Percentiles rank a stretch among this genome's conserved stretches.
Evolutionary conservation across 2,888 invertebrate species (phyloP).

Genomic region (Limenitis camilla): DNA sequence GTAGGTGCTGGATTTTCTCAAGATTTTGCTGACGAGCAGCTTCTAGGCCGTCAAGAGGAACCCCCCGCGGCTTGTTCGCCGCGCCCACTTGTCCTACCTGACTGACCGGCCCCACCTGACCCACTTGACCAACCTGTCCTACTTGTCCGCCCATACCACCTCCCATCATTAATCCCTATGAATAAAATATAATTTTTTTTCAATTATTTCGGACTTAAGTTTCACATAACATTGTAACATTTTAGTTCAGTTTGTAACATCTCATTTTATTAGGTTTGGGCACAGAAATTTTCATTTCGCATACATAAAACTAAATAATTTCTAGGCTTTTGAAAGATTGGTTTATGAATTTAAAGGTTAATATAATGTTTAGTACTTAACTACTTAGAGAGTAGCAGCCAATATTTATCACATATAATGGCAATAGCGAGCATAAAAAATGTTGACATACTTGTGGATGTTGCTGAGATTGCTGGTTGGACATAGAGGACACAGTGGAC

Average conservation of each 20-base stretch:
- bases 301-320: too few relatives aligned
- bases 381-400: too few relatives aligned
- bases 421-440: too few relatives aligned
- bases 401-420: too few relatives aligned
- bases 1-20: conserved; percentile 82
- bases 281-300: too few relatives aligned
- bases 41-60: conserved; percentile 76
- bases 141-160: conserved; percentile 51
- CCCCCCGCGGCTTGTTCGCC: conserved; percentile 24
- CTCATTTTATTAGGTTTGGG: too few relatives aligned
- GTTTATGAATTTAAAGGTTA: too few relatives aligned
- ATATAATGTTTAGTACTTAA: too few relatives aligned
- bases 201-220: not conserved
- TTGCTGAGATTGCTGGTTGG: conserved; percentile 52
- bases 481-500: conserved; percentile 9
- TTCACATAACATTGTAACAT: too few relatives aligned
- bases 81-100: conserved; percentile 25
- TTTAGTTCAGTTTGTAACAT: too few relatives aligned
- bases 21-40: conserved; percentile 85
- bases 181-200: not conserved
- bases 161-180: conserved; percentile 60
- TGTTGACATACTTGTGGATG: conserved; percentile 38
- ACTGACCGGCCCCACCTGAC: conserved; percentile 23
- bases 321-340: not conserved
- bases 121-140: conserved; percentile 40